Base-by-base conservation (phyloP, 2,888 invertebrate species). In the Coenonympha arcania region DNA sequence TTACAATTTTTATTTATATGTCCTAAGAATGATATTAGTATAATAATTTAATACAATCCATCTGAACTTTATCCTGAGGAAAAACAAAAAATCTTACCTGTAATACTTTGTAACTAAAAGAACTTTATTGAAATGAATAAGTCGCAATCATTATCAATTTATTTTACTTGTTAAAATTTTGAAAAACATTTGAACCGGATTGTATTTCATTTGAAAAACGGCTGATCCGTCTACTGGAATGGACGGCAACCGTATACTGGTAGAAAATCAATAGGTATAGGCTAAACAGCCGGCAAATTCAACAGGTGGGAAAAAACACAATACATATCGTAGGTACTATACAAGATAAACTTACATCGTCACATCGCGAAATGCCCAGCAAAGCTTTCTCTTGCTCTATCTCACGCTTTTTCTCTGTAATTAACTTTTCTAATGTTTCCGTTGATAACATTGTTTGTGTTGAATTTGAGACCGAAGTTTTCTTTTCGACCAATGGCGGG, bases 401-500 rank as follows among this genome's bases (percentile, higher is more conserved):
- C 68, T 80, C 79, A 69, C 71, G 73, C 65, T 71, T 82, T 79
- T 86, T 86, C 69, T 64, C 69, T 42, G 69, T 61, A 76, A 86
- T 84, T 68, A 85, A 68, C 67, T 67, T 81, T 77, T 85, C 85
- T 76, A 86, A 70, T 67, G 70, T 68, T 55, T 58, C 63, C 39
- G 71, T 56, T 54, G 84, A 82, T 77, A 81, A 65, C 84, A 85
- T 85, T 79, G 74, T 76, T 6, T 8, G 8, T 24, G 52, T 39
- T 11, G 22, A 39, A 24, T 28, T 50, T 20, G 37, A 40, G 59
- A 51, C 41, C 64, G 63, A 30, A 66, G 61, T 69, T 66, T 67
- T 55, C 64, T 65, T 69, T 68, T 62, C 53, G 39, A 48, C 45
- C 55, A 49, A 58, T 57, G 67, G 66, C 66, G 68, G 71, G 72